Evolutionary conservation across 2,888 invertebrate genomes (phyloP).

Genomic region (Mellilla xanthometata): DNA sequence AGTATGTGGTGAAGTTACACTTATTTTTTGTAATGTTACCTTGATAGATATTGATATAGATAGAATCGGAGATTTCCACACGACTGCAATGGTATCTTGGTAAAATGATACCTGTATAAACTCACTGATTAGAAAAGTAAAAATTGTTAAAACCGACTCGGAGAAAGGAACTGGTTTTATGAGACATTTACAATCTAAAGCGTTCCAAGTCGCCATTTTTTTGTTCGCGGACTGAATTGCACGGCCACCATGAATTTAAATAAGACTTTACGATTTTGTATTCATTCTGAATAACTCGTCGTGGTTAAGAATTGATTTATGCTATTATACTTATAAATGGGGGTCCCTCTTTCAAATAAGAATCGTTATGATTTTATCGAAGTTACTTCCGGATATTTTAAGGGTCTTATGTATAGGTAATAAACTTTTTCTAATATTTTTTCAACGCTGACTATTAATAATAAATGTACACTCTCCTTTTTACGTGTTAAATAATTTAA

Average conservation of each 20-base stretch:
- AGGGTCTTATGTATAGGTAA: too few relatives aligned
- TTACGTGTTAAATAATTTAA: too few relatives aligned
- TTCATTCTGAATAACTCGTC: constrained; percentile 50
- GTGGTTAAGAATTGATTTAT: constrained; percentile 61
- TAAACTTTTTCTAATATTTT: neutral
- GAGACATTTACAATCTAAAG: constrained; percentile 35
- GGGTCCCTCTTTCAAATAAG: too few relatives aligned
- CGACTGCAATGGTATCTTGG: too few relatives aligned
- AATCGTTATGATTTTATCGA: constrained; percentile 36
- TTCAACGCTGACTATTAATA: too few relatives aligned
- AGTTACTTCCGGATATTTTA: constrained; percentile 23
- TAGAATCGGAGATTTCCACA: too few relatives aligned
- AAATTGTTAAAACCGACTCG: constrained; percentile 7
- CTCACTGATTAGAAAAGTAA: neutral
- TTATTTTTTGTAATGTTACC: neutral
- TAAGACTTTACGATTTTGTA: constrained; percentile 55
- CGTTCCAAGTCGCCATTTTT: constrained; percentile 43
- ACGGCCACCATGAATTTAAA: constrained; percentile 56
- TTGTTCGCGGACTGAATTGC: constrained; percentile 51
- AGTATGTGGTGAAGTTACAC: constrained; percentile 12
- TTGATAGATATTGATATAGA: neutral
- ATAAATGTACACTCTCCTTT: too few relatives aligned
- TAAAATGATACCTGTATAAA: too few relatives aligned
- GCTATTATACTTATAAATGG: constrained; percentile 55
- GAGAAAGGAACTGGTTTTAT: constrained; percentile 20